These are phyloP conservation scores for Cheilosia vulpina DNA, from an alignment of 2,888 invertebrate genomes.

Conservation along the genomic window DNA sequence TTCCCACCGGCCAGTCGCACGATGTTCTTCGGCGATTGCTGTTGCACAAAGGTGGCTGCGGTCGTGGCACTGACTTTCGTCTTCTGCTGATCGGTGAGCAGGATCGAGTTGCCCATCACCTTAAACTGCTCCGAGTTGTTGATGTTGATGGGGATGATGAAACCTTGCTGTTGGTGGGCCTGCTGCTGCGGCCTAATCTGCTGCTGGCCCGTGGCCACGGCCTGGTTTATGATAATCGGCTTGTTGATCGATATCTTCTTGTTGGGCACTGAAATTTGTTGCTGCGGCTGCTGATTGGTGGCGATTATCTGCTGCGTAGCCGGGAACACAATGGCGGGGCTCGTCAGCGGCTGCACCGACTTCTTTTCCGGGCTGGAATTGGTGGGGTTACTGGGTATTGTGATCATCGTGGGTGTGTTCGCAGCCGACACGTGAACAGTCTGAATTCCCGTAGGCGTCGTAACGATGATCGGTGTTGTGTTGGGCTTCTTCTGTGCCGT, in stretches of 20 bases:
- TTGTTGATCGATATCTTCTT: slow-evolving; percentile 78
- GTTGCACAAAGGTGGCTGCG: slow-evolving; percentile 33
- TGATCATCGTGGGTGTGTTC: slow-evolving; percentile 72
- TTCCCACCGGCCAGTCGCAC: slow-evolving; percentile 77
- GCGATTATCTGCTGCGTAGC: slow-evolving; percentile 68
- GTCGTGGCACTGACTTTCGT: slow-evolving; percentile 42
- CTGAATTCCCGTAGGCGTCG: slow-evolving; percentile 82
- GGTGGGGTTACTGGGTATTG: slow-evolving; percentile 51
- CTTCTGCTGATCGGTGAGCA: slow-evolving; percentile 68
- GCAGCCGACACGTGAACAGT: slow-evolving; percentile 82
- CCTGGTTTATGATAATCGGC: slow-evolving; percentile 80
- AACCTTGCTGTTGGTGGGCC: slow-evolving; percentile 77
- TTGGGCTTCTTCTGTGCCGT: slow-evolving; percentile 65
- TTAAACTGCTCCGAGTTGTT: slow-evolving; percentile 76
- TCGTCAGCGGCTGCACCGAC: slow-evolving; percentile 58
- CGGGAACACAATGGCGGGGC: slow-evolving; percentile 49
- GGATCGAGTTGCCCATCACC: slow-evolving; percentile 67
- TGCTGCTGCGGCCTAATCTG: slow-evolving; percentile 73
- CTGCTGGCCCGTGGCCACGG: slow-evolving; percentile 64
- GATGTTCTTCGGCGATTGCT: slow-evolving; percentile 77
- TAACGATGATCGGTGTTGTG: slow-evolving; percentile 81
- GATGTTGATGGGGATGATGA: slow-evolving; percentile 78
- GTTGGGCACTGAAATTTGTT: slow-evolving; percentile 53
- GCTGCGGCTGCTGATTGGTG: slow-evolving; percentile 54
- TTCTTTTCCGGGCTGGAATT: slow-evolving; percentile 61